These are phyloP conservation scores for Cephus pygmeus DNA, from an alignment of 2,888 invertebrate genomes.

Conservation along the genomic window DNA sequence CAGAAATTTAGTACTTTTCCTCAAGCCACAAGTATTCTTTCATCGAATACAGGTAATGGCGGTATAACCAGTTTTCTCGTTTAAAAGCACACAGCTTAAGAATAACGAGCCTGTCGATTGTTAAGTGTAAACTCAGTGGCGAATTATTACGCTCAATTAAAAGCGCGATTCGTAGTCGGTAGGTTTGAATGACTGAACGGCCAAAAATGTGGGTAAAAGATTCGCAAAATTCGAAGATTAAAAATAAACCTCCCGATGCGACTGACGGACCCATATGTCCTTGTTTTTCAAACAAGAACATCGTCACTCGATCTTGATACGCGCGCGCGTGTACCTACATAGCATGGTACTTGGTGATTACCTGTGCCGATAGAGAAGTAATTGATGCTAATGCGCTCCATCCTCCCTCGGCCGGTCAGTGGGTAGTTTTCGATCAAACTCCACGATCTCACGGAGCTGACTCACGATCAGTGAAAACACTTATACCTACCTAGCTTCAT, in stretches of 20 bases:
- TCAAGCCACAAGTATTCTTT: not conserved
- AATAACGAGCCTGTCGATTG: not conserved
- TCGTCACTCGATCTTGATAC: not conserved
- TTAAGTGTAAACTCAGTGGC: not conserved
- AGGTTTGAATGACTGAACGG: not conserved
- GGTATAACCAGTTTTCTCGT: not conserved
- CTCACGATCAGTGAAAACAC: conserved; percentile 7
- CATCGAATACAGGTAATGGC: not conserved
- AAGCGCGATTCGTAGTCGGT: not conserved
- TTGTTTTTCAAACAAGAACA: not conserved
- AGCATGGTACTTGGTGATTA: conserved; percentile 30
- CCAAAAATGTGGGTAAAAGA: not conserved
- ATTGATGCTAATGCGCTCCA: conserved; percentile 35
- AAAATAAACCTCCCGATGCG: not conserved
- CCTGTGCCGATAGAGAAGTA: conserved; percentile 32
- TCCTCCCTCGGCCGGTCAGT: conserved; percentile 12
- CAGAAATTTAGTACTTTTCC: conserved; percentile 19
- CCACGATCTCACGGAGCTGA: conserved; percentile 13
- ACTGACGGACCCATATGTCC: not conserved
- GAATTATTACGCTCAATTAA: not conserved
- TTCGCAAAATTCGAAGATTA: not conserved
- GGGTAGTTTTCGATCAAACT: conserved; percentile 21
- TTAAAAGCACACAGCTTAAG: not conserved
- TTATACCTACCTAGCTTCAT: not conserved
- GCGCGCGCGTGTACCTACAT: conserved; percentile 3